Conservation (phyloP, 1,140 invertebrate species). For the Eurosta solidaginis region DNA sequence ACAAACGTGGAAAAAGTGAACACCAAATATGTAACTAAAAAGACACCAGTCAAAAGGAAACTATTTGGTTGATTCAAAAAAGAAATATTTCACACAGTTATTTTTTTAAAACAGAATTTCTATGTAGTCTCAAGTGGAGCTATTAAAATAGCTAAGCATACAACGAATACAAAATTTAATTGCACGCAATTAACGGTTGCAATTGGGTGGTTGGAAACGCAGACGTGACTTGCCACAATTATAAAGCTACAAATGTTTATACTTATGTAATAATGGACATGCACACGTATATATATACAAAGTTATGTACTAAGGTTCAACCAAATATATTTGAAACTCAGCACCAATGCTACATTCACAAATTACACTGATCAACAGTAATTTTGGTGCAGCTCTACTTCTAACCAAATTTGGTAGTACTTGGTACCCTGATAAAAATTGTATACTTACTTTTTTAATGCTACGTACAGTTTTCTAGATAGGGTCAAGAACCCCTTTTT, state of each 20-base stretch:
- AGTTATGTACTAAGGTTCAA: neutral
- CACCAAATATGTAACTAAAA: neutral
- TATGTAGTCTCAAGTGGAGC: neutral
- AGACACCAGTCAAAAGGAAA: neutral
- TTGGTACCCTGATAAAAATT: too few relatives aligned
- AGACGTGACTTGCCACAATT: neutral
- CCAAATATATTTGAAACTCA: too few relatives aligned
- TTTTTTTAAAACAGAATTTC: neutral
- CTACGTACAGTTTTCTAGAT: too few relatives aligned
- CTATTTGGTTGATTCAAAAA: too few relatives aligned
- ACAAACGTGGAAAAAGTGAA: neutral
- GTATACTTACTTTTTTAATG: too few relatives aligned
- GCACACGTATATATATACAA: neutral
- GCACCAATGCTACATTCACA: too few relatives aligned
- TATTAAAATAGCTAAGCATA: neutral
- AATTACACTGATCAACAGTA: too few relatives aligned
- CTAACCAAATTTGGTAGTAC: too few relatives aligned
- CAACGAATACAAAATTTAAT: neutral
- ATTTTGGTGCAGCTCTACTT: too few relatives aligned
- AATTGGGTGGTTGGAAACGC: neutral
- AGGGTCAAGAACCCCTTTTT: too few relatives aligned
- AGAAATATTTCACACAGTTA: too few relatives aligned
- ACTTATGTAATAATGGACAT: too few relatives aligned
- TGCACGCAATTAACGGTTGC: slow-evolving; percentile 15
- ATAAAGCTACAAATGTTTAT: neutral